Evolutionary conservation across 2,113 vertebrate species (phyloP), one percentile per base, ranked within the genome.

Genomic region (Lamprotornis superbus): DNA sequence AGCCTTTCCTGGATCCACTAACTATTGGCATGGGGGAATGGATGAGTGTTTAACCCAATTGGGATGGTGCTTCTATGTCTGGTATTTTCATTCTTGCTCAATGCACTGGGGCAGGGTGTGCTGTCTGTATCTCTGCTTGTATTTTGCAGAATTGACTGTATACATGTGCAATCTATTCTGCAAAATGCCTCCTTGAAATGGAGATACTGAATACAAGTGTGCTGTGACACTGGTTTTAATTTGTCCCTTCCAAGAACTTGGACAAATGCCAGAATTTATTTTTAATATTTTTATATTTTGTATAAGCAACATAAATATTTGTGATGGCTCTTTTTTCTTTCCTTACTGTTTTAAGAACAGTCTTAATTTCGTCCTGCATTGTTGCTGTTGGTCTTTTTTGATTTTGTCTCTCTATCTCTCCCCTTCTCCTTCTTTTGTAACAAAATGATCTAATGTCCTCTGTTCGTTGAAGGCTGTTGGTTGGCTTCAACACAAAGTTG

Each of bases 271-370:
- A 85, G 40, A 37, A 68, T 79, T 90, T 92, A 96, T 97, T 97
- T 97, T 95, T 95, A 94, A 86, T 95, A 95, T 96, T 88, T 92
- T 68, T 50, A 27, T 50, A 50, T 50, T 50, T 27, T 7, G 33
- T 69, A 63, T 89, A 92, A 93, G 27, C 10, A 16, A 61, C 46
- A 91, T 92, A 77, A 95, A 68, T 97, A 82, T 90, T 95, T 94
- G 83, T 74, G 44, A 94, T 93, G 57, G 64, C 50, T 95, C 59
- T 47, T 65, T 76, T 90, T 93, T 78, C 64, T 93, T 90, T 84
- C 61, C 64, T 68, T 92, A 35, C 69, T 96, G 74, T 94, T 95
- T 91, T 44, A 28, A 50, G 61, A 94, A 76, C 57, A 78, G 19
- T 56, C 53, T 90, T 78, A 61, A 44, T 70, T 88, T 91, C 68